phyloP scores from a whole-genome alignment of 1,140 invertebrate genomes.

The Drosophila takahashii region DNA sequence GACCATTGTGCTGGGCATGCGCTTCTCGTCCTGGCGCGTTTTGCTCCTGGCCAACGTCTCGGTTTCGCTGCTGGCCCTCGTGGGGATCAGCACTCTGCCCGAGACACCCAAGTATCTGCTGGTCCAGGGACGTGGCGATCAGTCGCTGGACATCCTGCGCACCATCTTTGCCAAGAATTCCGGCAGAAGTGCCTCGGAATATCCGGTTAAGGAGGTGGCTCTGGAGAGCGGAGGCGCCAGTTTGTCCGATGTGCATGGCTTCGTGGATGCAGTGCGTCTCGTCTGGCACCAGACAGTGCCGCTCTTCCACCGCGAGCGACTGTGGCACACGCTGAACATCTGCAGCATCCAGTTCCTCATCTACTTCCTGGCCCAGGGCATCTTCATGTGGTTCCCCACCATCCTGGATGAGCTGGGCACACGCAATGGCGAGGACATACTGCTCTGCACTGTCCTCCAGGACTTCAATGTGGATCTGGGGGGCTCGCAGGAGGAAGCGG shows the following conservation, averaged over 20 bases:
- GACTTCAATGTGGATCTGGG: constrained; percentile 6
- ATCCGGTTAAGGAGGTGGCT: constrained; percentile 57
- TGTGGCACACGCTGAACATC: constrained; percentile 86
- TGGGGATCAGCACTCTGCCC: constrained; percentile 86
- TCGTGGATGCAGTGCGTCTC: constrained; percentile 67
- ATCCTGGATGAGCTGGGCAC: constrained; percentile 69
- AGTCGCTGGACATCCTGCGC: constrained; percentile 87
- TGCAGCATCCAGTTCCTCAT: constrained; percentile 86
- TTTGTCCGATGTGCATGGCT: constrained; percentile 57
- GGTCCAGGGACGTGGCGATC: constrained; percentile 87
- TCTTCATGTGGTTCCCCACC: constrained; percentile 85
- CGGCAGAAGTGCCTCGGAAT: constrained; percentile 50
- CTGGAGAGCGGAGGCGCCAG: constrained; percentile 55
- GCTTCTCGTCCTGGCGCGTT: constrained; percentile 88
- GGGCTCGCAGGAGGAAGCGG: not conserved
- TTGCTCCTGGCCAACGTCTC: constrained; percentile 87
- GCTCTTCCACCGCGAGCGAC: constrained; percentile 85
- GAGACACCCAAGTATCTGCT: constrained; percentile 93
- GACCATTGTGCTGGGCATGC: constrained; percentile 83
- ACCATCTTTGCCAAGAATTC: constrained; percentile 88
- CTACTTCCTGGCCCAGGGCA: constrained; percentile 81
- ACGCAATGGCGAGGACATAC: not conserved
- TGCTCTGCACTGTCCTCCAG: constrained; percentile 58
- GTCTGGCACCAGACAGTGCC: constrained; percentile 85
- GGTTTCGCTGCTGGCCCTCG: constrained; percentile 86